These are phyloP conservation scores for Formica aserva DNA, from an alignment of 2,888 invertebrate genomes.

Conservation along the genomic window DNA sequence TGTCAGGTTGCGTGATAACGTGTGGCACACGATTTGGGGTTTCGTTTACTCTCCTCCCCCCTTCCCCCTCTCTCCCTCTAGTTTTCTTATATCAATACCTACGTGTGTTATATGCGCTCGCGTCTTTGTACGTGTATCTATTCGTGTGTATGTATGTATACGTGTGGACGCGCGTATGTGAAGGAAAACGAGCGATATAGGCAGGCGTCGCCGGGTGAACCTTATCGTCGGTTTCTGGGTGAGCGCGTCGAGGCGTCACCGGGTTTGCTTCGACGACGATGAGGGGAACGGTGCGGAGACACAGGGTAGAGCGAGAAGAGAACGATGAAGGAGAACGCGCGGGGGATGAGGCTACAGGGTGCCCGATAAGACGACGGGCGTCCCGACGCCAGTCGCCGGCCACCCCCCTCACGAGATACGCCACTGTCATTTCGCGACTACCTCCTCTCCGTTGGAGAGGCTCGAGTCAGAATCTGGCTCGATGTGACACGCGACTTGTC, in stretches of 20 bases:
- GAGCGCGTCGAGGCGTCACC: constrained; percentile 84
- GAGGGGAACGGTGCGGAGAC: constrained; percentile 60
- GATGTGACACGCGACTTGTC: constrained; percentile 29
- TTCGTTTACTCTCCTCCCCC: constrained; percentile 15
- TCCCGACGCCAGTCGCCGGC: constrained; percentile 76
- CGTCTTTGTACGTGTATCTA: constrained; percentile 50
- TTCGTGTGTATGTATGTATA: constrained; percentile 54
- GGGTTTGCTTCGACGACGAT: constrained; percentile 80
- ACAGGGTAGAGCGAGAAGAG: constrained; percentile 52
- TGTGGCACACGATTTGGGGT: constrained; percentile 43
- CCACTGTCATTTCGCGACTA: constrained; percentile 73
- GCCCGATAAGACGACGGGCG: constrained; percentile 82
- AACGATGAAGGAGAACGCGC: constrained; percentile 67
- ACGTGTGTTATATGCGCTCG: constrained; percentile 10
- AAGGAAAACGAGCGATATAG: constrained; percentile 63
- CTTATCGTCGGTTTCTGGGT: constrained; percentile 85
- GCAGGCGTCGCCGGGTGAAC: constrained; percentile 82
- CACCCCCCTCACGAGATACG: constrained; percentile 71
- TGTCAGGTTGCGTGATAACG: constrained; percentile 41
- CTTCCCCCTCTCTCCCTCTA: constrained; percentile 11
- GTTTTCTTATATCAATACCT: constrained; percentile 71
- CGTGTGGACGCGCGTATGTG: constrained; percentile 65
- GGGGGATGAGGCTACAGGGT: constrained; percentile 61
- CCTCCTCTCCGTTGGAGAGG: constrained; percentile 55
- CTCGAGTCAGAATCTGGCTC: constrained; percentile 23